Evolutionary conservation across 2,888 invertebrate genomes (phyloP).

Genomic region (Synanthedon tipuliformis): DNA sequence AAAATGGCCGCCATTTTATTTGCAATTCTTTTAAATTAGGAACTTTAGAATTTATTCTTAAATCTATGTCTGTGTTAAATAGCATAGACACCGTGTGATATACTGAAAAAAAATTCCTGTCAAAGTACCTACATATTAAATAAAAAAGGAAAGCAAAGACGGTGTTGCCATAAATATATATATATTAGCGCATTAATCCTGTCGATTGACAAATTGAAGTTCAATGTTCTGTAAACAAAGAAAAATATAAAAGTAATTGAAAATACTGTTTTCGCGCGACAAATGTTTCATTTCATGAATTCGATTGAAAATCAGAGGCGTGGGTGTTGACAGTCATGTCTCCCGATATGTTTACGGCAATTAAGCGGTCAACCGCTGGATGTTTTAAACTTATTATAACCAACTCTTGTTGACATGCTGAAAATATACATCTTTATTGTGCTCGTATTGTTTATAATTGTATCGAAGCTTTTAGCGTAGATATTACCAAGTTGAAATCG

Average conservation of each 20-base stretch:
- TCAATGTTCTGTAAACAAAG: too few relatives aligned
- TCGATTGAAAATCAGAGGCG: slow-evolving; percentile 24
- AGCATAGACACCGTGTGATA: too few relatives aligned
- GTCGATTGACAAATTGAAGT: background rate
- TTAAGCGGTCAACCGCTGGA: slow-evolving; percentile 17
- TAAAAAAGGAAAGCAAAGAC: too few relatives aligned
- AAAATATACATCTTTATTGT: slow-evolving; percentile 24
- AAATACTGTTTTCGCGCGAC: slow-evolving; percentile 3
- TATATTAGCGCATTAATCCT: too few relatives aligned
- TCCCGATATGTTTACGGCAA: slow-evolving; percentile 34
- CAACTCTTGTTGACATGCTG: slow-evolving; percentile 23
- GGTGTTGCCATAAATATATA: too few relatives aligned
- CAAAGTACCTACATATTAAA: too few relatives aligned
- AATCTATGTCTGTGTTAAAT: too few relatives aligned
- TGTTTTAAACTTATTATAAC: slow-evolving; percentile 45
- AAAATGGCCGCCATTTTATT: slow-evolving; percentile 25
- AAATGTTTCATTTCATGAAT: slow-evolving; percentile 1
- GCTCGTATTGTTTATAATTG: slow-evolving; percentile 4
- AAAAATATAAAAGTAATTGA: background rate
- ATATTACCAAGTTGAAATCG: background rate
- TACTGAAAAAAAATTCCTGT: too few relatives aligned
- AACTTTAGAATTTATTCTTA: too few relatives aligned
- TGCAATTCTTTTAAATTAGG: too few relatives aligned
- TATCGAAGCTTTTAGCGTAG: background rate
- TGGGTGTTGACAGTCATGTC: slow-evolving; percentile 27